Base-by-base conservation (phyloP, 2,888 invertebrate genomes). In the Apotomis betuletana region DNA sequence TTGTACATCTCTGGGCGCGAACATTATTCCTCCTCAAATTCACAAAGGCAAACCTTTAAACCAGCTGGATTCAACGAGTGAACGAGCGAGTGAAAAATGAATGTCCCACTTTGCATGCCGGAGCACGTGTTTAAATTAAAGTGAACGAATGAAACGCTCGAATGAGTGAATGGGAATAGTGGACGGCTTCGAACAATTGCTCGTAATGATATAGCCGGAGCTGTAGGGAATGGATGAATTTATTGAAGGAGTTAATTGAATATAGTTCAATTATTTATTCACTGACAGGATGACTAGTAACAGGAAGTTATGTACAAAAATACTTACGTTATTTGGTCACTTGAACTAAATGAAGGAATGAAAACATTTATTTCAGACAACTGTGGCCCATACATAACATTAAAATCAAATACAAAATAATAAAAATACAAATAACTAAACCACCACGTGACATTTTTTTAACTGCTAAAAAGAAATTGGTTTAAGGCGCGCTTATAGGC, bases 71-170 rank as follows among this genome's bases (percentile, higher is more conserved):
- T 62, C 62, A 57, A 49, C 44, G 27, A 13, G 69, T 41, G 27
- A 69, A 63, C 61, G 62, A 51, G 69, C 51, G 58, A 69, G 63
- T 63, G 63, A 69, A 69, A 69, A 69, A 63, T 69, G 63, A 12
- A 69, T 51, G 41, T 41, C 36, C 62, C 62, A 57, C 69, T 69
- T 69, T 69, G 63, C 63, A 63, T 52, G 15, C 58, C 57, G 36
- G 5, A 44, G 63, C 57, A 61, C 61, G 63, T 69, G 62, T 61
- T 69, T 49, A 58, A 63, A 63, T 69, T 63, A 58, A 63, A 69
- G 63, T 58, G 57, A 60, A 70, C 46, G 70, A 67, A 70, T 60
- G 70, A 70, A 68, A 58, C 52, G 64, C 38, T 46, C 63, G 36
- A 52, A 57, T 36, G 69, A 57, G 52, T 60, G 65, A 70, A 70